Conservation (phyloP, 1,140 invertebrate species). For the Meloidogyne chitwoodi region DNA sequence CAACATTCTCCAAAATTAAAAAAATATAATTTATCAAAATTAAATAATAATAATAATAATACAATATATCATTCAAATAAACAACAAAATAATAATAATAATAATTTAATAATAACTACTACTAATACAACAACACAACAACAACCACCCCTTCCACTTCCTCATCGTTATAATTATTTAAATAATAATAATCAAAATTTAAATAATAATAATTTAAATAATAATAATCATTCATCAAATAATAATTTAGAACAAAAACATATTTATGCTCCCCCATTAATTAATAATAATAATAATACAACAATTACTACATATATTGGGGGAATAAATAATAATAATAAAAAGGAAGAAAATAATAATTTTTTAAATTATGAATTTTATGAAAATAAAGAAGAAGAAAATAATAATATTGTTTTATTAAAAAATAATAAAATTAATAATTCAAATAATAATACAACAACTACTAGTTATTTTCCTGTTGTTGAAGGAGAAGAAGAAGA, state of each 20-base stretch:
- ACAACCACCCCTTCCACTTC: background rate
- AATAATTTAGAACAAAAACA: too few relatives aligned
- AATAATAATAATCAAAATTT: too few relatives aligned
- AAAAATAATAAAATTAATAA: background rate
- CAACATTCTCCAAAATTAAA: background rate
- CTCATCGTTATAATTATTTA: background rate
- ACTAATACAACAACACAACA: background rate
- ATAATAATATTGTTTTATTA: background rate
- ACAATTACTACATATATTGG: conserved; percentile 16
- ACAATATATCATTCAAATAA: background rate
- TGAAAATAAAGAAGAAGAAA: too few relatives aligned
- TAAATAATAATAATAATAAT: background rate
- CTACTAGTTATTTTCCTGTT: background rate
- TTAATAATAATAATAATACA: background rate
- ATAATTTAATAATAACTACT: background rate
- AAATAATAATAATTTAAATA: too few relatives aligned
- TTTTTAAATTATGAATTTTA: too few relatives aligned
- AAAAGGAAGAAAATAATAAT: too few relatives aligned
- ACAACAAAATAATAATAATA: background rate
- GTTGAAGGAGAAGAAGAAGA: background rate
- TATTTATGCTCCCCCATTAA: background rate
- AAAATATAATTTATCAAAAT: background rate
- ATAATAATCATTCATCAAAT: too few relatives aligned
- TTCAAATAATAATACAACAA: background rate
- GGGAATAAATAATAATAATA: background rate